Conservation (phyloP, 2,113 vertebrate genomes). For the Meleagris gallopavo region DNA sequence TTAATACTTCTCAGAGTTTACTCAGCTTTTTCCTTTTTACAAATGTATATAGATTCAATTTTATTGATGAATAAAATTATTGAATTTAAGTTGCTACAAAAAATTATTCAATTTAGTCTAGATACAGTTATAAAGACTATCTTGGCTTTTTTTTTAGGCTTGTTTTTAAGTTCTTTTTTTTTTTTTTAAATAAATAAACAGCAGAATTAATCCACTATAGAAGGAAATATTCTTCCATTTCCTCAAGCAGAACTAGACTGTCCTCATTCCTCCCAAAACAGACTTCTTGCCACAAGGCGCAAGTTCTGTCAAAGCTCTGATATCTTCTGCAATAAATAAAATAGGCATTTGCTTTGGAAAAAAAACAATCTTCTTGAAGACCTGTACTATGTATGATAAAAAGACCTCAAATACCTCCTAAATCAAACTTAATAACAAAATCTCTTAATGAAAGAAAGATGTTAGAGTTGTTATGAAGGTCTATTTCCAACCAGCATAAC, state of each 20-base stretch:
- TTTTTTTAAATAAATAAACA: not conserved
- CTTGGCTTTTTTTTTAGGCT: not conserved
- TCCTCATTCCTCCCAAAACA: not conserved
- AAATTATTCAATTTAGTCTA: not conserved
- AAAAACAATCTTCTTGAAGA: not conserved
- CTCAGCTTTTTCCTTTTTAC: not conserved
- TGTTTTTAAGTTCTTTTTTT: not conserved
- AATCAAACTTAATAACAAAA: constrained; percentile 13
- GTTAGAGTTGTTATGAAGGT: not conserved
- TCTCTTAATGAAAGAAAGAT: not conserved
- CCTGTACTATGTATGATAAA: not conserved
- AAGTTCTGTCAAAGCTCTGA: not conserved
- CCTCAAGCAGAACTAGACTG: not conserved
- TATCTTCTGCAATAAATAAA: not conserved
- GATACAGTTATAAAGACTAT: not conserved
- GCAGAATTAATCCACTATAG: not conserved
- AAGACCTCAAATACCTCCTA: not conserved
- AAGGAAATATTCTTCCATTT: not conserved
- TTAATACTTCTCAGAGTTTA: not conserved
- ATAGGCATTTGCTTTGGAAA: not conserved
- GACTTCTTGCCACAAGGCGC: not conserved
- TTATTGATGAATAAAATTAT: not conserved
- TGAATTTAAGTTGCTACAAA: not conserved
- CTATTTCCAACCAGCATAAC: not conserved
- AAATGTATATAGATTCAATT: not conserved